phyloP scores from a whole-genome alignment of 1,140 invertebrate species.

The Cherax quadricarinatus region DNA sequence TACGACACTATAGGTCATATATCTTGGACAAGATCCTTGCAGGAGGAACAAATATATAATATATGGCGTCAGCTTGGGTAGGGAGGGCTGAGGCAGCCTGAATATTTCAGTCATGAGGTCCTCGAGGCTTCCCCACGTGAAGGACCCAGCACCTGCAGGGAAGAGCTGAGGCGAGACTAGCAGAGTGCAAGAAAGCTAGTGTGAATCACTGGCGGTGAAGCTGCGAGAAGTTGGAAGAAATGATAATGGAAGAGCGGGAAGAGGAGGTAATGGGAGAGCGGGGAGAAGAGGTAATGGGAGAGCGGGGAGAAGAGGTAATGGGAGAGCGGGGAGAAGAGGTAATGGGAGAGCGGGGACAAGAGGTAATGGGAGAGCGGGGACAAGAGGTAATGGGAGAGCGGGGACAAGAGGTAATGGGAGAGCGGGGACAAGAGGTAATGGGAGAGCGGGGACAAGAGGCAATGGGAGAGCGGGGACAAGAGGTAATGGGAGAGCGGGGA shows the following conservation, averaged over 20 bases:
- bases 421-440: too few relatives aligned
- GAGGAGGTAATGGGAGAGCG: too few relatives aligned
- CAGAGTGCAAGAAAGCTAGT: too few relatives aligned
- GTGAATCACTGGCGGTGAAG: too few relatives aligned
- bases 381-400: background rate
- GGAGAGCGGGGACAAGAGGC: too few relatives aligned
- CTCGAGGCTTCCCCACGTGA: background rate
- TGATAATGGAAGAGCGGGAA: too few relatives aligned
- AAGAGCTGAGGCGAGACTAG: too few relatives aligned
- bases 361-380: background rate
- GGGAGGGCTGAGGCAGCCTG: background rate
- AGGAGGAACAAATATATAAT: constrained; percentile 2
- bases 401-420: background rate
- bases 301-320: too few relatives aligned
- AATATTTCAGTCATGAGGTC: background rate
- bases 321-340: background rate
- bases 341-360: background rate
- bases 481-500: too few relatives aligned
- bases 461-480: too few relatives aligned
- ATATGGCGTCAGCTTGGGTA: background rate
- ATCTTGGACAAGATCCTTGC: background rate
- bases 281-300: background rate
- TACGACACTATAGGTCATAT: background rate
- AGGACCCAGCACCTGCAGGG: too few relatives aligned
- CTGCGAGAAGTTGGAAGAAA: background rate